Base-by-base conservation (phyloP, 1,140 invertebrate species). In the Hycleus cichorii region DNA sequence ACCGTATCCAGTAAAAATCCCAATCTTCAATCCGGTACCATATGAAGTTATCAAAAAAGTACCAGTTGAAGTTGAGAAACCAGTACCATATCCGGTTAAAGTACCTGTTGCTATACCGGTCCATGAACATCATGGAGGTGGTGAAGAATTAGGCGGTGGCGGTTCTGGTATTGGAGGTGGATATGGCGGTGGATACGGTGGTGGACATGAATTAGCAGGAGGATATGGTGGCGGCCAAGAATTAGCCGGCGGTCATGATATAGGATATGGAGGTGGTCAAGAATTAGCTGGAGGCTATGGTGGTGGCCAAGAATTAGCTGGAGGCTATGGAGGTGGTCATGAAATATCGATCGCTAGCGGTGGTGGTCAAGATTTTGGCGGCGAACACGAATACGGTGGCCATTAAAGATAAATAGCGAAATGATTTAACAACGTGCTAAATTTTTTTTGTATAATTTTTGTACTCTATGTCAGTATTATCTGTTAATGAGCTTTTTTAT, bases 1-100 rank as follows among this genome's bases (percentile, higher is more conserved):
- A 38, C 83, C 82, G 3, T 79, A 79, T 60, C 81, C 82, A 38
- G 82, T 83, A 9, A 81, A 83, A 72, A 82, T 85, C 26, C 80
- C 75, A 53, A 77, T 83, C 59, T 81, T 85, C 67, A 78, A 78
- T 57, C 81, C 82, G 25, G 81, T 83, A 24, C 79, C 84, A 27
- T 81, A 83, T 7, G 80, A 82, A 56, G 84, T 89, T 0, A 75
- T 78, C 65, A 82, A 81, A 58, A 85, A 85, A 68, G 83, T 89
- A 48, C 83, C 83, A 3, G 76, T 79, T 46, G 71, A 75, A 8
- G 77, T 82, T 2, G 76, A 79, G 47, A 78, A 79, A 60, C 76
- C 73, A 3, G 74, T 79, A 39, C 80, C 80, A 24, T 80, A 81
- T 45, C 80, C 84, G 11, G 85, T 88, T 3, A 83, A 87, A 70